Percentiles rank a stretch among this genome's conserved stretches.
These are phyloP conservation scores for Wiebesia pumilae DNA, from an alignment of 1,140 invertebrate species.

Conservation along the genomic window DNA sequence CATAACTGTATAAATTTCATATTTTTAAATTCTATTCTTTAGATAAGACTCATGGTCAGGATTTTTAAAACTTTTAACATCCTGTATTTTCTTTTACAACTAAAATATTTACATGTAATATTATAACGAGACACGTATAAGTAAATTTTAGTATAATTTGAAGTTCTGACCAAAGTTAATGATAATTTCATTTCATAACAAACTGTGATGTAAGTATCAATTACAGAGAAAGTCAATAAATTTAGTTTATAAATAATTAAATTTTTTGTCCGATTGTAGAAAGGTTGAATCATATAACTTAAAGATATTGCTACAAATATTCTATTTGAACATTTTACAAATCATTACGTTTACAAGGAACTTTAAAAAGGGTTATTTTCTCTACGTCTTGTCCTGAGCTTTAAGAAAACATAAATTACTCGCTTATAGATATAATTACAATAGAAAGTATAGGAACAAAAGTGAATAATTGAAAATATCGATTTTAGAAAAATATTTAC, in stretches of 20 bases:
- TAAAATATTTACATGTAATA: neutral
- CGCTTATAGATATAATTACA: neutral
- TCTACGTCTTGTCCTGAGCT: neutral
- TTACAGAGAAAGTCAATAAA: conserved; percentile 13
- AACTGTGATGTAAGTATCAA: neutral
- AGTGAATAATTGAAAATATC: conserved; percentile 10
- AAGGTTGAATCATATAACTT: neutral
- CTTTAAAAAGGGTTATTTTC: neutral
- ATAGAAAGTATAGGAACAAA: conserved; percentile 16
- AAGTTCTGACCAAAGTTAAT: neutral
- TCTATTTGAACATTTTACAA: neutral
- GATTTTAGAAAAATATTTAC: neutral
- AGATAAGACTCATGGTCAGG: too few species aligned
- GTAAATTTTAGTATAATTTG: neutral
- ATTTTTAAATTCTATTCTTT: too few species aligned
- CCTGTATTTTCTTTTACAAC: neutral
- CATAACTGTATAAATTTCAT: too few species aligned
- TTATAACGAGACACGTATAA: neutral
- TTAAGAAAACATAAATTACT: neutral
- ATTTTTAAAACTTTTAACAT: too few species aligned
- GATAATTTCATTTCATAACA: neutral
- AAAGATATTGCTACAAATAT: neutral
- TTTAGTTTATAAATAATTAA: conserved; percentile 11
- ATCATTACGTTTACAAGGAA: neutral
- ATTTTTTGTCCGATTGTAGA: neutral